Base-by-base conservation (phyloP, 2,888 invertebrate genomes). In the Drosophila melanosoma region DNA sequence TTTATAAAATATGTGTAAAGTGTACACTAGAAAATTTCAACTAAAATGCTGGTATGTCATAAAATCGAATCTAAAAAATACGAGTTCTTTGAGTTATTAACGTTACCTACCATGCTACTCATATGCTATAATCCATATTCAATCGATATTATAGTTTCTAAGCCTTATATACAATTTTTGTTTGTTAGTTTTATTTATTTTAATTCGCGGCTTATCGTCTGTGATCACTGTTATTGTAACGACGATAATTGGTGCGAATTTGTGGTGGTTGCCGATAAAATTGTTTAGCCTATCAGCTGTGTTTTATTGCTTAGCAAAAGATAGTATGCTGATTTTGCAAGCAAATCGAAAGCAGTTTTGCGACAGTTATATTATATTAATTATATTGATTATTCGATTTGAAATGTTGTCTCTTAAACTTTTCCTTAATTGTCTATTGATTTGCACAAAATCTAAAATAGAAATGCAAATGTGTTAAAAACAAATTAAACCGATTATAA, bases 41-140 rank as follows among this genome's bases (percentile, higher is more conserved):
- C 17, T 12, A 26, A 40, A 49, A 38, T 32, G 20, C n/a, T n/a
- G 42, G 49, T 74, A 58, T 74, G 63, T 69, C 69, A 69, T n/a
- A 54, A 45, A 29, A 10, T 17, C 32, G 36, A 54, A 56, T 26
- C 26, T 4, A 7, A 12, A 33, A 20, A 2, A 10, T 53, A 1
- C 10, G 45, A 49, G 36, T n/a, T 15, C 1, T 5, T 17, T 1
- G 2, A 20, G 8, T 12, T 11, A 12, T 12, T 20, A 1, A 23
- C 23, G 7, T 12, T 12, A 40, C 20, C 8, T 35, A 49, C 8
- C 3, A 33, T 0, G 0, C 20, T 6, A 1, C 12, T n/a, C 12
- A 17, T 23, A 8, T n/a, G 2, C 12, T n/a, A 5, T 7, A n/a
- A 17, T 10, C 7, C 10, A 56, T 42, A 20, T 29, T 29, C 8